Conservation (phyloP, 2,888 invertebrate genomes). For the Rhyacophila evoluta region DNA sequence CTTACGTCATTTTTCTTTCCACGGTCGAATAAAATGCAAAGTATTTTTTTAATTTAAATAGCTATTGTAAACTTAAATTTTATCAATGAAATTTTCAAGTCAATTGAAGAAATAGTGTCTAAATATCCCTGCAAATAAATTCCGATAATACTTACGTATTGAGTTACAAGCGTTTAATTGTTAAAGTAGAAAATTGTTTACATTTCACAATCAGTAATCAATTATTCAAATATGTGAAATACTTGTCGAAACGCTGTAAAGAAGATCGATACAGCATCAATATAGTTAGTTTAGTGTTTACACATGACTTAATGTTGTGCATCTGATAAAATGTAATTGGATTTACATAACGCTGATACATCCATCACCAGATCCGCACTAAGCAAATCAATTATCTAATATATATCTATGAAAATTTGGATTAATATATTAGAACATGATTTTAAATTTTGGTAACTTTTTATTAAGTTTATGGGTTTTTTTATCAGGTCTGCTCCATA, state of each 20-base stretch:
- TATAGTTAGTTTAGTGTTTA: constrained; percentile 53
- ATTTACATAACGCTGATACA: constrained; percentile 54
- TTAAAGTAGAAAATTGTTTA: not conserved
- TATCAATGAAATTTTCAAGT: too few species aligned
- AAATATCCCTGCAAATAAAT: too few species aligned
- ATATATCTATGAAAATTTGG: too few species aligned
- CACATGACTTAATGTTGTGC: constrained; percentile 55
- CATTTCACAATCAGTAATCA: constrained; percentile 22
- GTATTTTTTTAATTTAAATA: too few species aligned
- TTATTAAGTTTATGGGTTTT: too few species aligned
- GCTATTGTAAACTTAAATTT: too few species aligned
- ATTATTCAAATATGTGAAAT: constrained; percentile 15
- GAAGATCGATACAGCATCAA: constrained; percentile 51
- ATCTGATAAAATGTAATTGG: constrained; percentile 55
- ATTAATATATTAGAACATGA: too few species aligned
- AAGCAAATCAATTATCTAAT: not conserved
- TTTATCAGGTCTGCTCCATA: too few species aligned
- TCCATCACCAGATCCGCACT: constrained; percentile 34
- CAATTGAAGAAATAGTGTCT: too few species aligned
- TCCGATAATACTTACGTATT: not conserved
- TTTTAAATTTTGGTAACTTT: too few species aligned
- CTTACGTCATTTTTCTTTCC: too few species aligned
- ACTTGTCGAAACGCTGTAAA: constrained; percentile 48
- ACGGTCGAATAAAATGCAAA: too few species aligned
- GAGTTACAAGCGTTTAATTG: constrained; percentile 3